Evolutionary conservation across 2,888 invertebrate genomes (phyloP), one percentile per base, ranked within the genome.

Genomic region (Cyclophora albipunctata): DNA sequence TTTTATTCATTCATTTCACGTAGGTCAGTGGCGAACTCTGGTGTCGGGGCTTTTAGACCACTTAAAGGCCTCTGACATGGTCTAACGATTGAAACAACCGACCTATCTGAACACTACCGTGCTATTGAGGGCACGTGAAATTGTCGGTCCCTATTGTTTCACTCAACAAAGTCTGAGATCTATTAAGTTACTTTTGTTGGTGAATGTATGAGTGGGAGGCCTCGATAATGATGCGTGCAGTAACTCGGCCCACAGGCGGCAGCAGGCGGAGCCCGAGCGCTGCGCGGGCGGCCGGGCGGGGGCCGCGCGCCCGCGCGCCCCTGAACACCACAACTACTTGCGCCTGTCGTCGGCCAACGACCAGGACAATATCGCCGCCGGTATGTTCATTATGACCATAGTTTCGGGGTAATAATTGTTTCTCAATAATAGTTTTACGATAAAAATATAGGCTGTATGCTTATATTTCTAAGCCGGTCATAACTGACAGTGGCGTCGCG

Each of bases 241-340:
- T 20, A 20, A 20, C 20, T 20, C 20, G 20, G 20, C 2, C 20
- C 20, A 5, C 58, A 87, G 89, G 60, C 73, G 87, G 34, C 89
- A 89, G 58, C 89, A 88, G 60, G 89, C 89, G 0, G 89, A 89
- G 54, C 89, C 89, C 2, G 89, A 89, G 63, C 78, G 87, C 35
- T 84, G 75, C 55, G 73, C 81, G 4, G 79, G 81, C 0, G 82
- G 84, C 63, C 89, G 88, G 60, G 89, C 89, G 0, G 89, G 89
- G 54, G 88, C 89, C 2, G 89, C 89, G 63, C 78, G 87, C 35
- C 84, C 55, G 73, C 81, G 4, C 79, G 81, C 0, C 82, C 63
- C 89, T 54, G 84, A 82, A 51, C 67, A 70, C 1, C 84, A 74
- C 60, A 79, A 73, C 71, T 83, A 80, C 57, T 71, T 84, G 84